phyloP scores from a whole-genome alignment of 1,140 invertebrate genomes.

The Plectrocnemia conspersa region DNA sequence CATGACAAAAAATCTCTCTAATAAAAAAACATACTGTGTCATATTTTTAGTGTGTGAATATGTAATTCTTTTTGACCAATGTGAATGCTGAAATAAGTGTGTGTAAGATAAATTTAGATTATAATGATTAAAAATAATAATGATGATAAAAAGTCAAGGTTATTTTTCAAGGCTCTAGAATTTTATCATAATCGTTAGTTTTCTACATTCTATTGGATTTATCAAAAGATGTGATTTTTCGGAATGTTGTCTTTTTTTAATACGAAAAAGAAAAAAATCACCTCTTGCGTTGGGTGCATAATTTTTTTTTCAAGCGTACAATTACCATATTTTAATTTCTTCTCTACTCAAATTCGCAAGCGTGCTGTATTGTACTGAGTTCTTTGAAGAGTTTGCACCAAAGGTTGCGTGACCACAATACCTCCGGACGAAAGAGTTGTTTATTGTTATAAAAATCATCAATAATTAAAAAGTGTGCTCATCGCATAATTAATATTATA shows the following conservation, averaged over 20 bases:
- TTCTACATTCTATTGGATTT: constrained; percentile 34
- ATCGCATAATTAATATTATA: constrained; percentile 28
- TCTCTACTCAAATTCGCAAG: neutral
- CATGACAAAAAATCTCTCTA: constrained; percentile 36
- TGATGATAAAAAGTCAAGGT: constrained; percentile 22
- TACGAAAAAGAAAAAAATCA: constrained; percentile 16
- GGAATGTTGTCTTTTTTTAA: constrained; percentile 18
- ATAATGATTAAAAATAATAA: constrained; percentile 14
- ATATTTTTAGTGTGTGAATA: constrained; percentile 33
- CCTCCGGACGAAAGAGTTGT: neutral
- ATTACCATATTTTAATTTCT: constrained; percentile 4
- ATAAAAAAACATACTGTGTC: constrained; percentile 34
- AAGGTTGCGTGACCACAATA: neutral
- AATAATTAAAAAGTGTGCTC: too few species aligned
- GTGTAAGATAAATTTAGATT: constrained; percentile 29
- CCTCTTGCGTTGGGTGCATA: constrained; percentile 14
- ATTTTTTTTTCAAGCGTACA: constrained; percentile 5
- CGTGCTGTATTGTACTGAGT: constrained; percentile 4
- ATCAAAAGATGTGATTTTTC: constrained; percentile 17
- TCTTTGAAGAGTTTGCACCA: neutral
- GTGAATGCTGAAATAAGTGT: constrained; percentile 33
- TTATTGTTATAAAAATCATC: constrained; percentile 2
- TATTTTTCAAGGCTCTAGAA: constrained; percentile 34
- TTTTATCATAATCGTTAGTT: constrained; percentile 34
- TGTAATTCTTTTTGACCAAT: constrained; percentile 35